phyloP scores from a whole-genome alignment of 2,113 vertebrate genomes.

The Odobenus rosmarus region DNA sequence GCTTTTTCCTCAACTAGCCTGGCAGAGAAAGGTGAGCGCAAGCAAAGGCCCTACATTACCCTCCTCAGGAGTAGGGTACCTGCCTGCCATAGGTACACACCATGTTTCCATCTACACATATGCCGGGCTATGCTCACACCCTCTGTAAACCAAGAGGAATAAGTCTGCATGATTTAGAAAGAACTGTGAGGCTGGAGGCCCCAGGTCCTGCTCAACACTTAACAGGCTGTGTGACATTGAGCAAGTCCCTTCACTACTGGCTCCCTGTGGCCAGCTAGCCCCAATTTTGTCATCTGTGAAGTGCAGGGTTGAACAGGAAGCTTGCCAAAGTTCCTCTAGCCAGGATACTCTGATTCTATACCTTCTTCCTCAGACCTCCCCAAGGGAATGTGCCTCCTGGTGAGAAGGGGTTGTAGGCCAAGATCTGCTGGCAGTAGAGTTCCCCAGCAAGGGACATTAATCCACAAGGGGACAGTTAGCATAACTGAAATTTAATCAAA shows the following conservation, averaged over 20 bases:
- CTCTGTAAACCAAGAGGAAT: not conserved
- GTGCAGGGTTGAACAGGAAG: not conserved
- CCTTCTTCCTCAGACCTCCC: not conserved
- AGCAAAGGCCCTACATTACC: not conserved
- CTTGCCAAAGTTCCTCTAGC: not conserved
- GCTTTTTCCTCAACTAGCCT: not conserved
- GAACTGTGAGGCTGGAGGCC: not conserved
- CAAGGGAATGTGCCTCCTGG: not conserved
- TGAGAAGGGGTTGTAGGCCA: not conserved
- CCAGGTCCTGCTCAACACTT: not conserved
- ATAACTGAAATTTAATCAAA: conserved; percentile 76
- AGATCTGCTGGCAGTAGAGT: not conserved
- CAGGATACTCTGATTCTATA: not conserved
- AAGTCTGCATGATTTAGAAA: not conserved
- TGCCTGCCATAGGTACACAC: fast-evolving
- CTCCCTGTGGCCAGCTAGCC: not conserved
- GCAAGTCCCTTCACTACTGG: not conserved
- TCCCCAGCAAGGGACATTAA: not conserved
- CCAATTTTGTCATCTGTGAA: not conserved
- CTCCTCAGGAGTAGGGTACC: not conserved
- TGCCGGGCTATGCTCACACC: not conserved
- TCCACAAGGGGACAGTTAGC: conserved; percentile 47
- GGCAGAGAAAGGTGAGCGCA: not conserved
- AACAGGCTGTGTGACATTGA: not conserved
- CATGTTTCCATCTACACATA: fast-evolving